Conservation (phyloP, 2,888 invertebrate genomes). For the Dynastes hyllus region DNA sequence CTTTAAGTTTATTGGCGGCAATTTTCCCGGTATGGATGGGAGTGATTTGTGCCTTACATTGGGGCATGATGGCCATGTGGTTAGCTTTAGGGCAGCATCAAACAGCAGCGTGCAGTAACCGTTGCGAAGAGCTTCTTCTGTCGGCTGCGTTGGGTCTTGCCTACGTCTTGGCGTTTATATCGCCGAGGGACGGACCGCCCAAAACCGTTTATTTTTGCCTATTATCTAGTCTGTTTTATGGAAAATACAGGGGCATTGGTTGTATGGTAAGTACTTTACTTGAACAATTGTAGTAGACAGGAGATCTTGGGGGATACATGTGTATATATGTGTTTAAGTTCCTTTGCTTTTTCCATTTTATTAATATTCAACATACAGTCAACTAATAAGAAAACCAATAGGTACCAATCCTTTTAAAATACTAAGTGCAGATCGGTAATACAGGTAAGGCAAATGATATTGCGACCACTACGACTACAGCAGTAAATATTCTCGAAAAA, state of each 20-base stretch:
- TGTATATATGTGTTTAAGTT: too few species aligned
- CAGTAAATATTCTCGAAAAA: too few species aligned
- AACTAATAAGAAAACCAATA: too few species aligned
- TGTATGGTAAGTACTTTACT: constrained; percentile 67
- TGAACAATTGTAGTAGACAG: too few species aligned
- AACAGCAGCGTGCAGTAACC: constrained; percentile 70
- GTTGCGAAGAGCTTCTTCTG: constrained; percentile 71
- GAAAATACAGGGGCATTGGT: constrained; percentile 72
- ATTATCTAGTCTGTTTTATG: constrained; percentile 72
- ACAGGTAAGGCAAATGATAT: too few species aligned
- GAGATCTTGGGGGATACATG: too few species aligned
- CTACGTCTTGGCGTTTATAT: constrained; percentile 76
- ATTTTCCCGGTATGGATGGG: constrained; percentile 73
- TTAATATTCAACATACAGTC: too few species aligned
- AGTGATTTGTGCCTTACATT: constrained; percentile 72
- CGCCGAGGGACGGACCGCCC: constrained; percentile 76
- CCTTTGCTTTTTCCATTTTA: too few species aligned
- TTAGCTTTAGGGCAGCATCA: constrained; percentile 71
- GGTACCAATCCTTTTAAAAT: too few species aligned
- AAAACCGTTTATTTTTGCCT: constrained; percentile 70
- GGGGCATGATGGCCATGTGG: constrained; percentile 75
- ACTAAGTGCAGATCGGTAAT: too few species aligned
- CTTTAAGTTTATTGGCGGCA: constrained; percentile 74
- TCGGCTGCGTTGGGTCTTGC: constrained; percentile 75
- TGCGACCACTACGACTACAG: too few species aligned